A percentile compares a stretch with the other conserved stretches of the same genome.
Evolutionary conservation across 2,888 invertebrate genomes (phyloP).

Genomic region (Diaprepes abbreviatus): DNA sequence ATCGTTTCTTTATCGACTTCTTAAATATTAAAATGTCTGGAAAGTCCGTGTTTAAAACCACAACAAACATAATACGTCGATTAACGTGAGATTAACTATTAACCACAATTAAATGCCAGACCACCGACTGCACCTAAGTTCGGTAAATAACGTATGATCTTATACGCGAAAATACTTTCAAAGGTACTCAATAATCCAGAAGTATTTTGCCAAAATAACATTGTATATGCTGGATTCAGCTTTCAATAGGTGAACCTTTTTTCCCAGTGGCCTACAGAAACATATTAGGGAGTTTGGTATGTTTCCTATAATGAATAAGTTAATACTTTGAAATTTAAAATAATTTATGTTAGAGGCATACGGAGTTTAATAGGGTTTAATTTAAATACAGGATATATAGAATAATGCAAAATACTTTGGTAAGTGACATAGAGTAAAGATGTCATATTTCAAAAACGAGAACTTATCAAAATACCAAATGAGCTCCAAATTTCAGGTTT

Average conservation of each 20-base stretch:
- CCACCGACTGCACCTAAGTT: slow-evolving; percentile 8
- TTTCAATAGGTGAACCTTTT: slow-evolving; percentile 1
- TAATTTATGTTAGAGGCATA: too few relatives aligned
- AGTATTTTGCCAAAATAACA: slow-evolving; percentile 18
- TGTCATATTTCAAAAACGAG: too few relatives aligned
- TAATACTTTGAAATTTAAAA: too few relatives aligned
- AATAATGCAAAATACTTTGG: too few relatives aligned
- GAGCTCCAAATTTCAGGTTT: too few relatives aligned
- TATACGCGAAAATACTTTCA: slow-evolving; percentile 27
- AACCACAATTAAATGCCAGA: slow-evolving; percentile 10
- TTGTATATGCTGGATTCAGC: slow-evolving; percentile 1
- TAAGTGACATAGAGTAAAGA: too few relatives aligned
- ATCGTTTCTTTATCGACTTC: too few relatives aligned
- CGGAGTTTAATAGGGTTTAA: too few relatives aligned
- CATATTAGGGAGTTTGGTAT: background rate
- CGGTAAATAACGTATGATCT: slow-evolving; percentile 23
- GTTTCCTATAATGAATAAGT: background rate
- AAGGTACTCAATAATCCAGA: slow-evolving; percentile 25
- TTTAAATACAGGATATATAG: too few relatives aligned
- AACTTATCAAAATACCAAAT: too few relatives aligned
- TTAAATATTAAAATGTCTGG: too few relatives aligned
- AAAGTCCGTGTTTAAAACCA: too few relatives aligned
- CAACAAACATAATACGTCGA: background rate
- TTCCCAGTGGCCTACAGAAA: slow-evolving; percentile 1
- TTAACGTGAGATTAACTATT: slow-evolving; percentile 12